Base-by-base conservation (phyloP, 2,113 vertebrate genomes). In the Periophthalmodon schlosseri region DNA sequence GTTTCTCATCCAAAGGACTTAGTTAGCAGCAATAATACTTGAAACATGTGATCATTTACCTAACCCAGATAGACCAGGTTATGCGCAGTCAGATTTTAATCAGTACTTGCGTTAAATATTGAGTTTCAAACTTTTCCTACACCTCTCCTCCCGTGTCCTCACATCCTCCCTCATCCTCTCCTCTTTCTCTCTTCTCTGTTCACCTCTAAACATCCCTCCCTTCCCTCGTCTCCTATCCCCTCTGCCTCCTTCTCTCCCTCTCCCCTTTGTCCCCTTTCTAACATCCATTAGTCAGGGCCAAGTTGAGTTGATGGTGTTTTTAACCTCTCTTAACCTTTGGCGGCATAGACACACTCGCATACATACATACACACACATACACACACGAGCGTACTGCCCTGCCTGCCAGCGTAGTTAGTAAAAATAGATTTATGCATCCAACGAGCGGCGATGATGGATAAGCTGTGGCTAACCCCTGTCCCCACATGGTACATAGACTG, bases 291-390 rank as follows among this genome's bases (percentile, higher is more conserved):
- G 91, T 91, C 91, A 90, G 83, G 91, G 88, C 91, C 90, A 92
- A 89, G 86, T 90, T 90, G 91, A 91, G 90, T 89, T 92, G 91
- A 92, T 92, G 90, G 87, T 90, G 87, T 92, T 92, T 90, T 90
- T 91, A 92, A 90, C 91, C 91, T 89, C 84, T 70, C 81, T 90
- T 90, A 91, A 91, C 90, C 91, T 90, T 44, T 86, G 50, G 72
- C 49, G 44, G 33, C 64, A n/a, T 77, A 70, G 58, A 72, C 60
- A 39, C 64, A 9, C 44, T 47, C 21, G n/a, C 75, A 54, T 57
- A 36, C 36, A 64, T 68, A 56, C 60, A 77, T 28, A 65, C 64
- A 70, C 58, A 16, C 68, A 44, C 70, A 70, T 57, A 68, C 14
- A 14, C 66, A 72, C 70, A 47, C 63, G 68, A 71, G 0, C 73